Conservation (phyloP, 2,888 invertebrate genomes). For the Caenorhabditis sp. region DNA sequence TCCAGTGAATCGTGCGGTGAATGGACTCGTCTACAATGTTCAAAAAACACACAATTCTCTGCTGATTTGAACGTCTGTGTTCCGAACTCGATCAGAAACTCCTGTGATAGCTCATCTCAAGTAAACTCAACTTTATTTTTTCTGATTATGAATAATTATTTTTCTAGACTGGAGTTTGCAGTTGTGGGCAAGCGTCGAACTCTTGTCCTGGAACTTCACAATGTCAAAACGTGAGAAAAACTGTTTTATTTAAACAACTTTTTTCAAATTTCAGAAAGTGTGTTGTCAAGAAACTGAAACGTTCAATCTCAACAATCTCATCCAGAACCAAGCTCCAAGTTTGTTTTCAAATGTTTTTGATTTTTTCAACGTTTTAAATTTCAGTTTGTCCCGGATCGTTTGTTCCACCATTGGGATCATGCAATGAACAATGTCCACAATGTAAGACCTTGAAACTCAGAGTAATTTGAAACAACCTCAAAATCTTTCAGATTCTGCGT, state of each 20-base stretch:
- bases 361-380: too few species aligned
- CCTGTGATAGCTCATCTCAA: constrained; percentile 26
- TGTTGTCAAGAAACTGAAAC: constrained; percentile 55
- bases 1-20: constrained; percentile 66
- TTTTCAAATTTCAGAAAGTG: constrained; percentile 47
- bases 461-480: neutral
- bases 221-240: constrained; percentile 47
- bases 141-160: too few species aligned
- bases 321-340: constrained; percentile 54
- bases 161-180: constrained; percentile 43
- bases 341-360: too few species aligned
- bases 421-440: constrained; percentile 52
- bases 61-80: constrained; percentile 43
- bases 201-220: constrained; percentile 56
- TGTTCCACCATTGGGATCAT: constrained; percentile 55
- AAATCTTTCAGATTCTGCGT: constrained; percentile 53
- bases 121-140: neutral
- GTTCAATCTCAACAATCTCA: constrained; percentile 36
- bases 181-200: constrained; percentile 47
- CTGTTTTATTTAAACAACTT: neutral
- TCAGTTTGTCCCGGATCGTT: constrained; percentile 57
- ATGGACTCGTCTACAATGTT: constrained; percentile 66
- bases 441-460: constrained; percentile 24
- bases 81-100: constrained; percentile 29
- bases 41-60: constrained; percentile 50